Conservation (phyloP, 1,140 invertebrate species). For the Philopotamus ludificatus region DNA sequence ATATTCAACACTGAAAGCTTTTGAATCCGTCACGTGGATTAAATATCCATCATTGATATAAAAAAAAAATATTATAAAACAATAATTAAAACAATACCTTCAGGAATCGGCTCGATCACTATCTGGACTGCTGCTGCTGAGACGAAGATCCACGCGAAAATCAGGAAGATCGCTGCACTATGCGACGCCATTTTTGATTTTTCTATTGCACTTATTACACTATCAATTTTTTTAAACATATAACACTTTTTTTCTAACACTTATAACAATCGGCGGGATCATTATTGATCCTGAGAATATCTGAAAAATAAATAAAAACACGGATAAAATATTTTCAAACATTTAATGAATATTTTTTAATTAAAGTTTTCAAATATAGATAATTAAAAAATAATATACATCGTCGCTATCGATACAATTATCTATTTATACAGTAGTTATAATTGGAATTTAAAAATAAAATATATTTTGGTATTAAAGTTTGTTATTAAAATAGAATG, state of each 20-base stretch:
- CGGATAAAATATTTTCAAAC: too few relatives aligned
- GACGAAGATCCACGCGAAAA: constrained; percentile 13
- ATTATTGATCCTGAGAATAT: too few relatives aligned
- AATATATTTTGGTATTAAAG: too few relatives aligned
- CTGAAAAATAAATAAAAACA: too few relatives aligned
- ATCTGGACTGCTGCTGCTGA: constrained; percentile 30
- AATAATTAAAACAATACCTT: constrained; percentile 16
- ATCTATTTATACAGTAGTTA: too few relatives aligned
- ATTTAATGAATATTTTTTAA: too few relatives aligned
- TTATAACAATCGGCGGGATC: too few relatives aligned
- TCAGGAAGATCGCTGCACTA: not conserved
- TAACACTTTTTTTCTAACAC: not conserved
- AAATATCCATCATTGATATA: not conserved
- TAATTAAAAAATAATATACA: too few relatives aligned
- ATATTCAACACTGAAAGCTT: constrained; percentile 15
- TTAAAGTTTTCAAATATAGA: too few relatives aligned
- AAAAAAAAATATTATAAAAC: not conserved
- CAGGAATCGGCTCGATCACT: constrained; percentile 37
- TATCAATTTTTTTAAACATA: constrained; percentile 14
- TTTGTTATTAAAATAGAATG: too few relatives aligned
- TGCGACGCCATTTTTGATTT: constrained; percentile 22
- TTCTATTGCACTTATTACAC: constrained; percentile 6
- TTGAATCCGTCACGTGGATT: not conserved
- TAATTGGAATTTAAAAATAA: too few relatives aligned
- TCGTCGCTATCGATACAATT: too few relatives aligned